These are phyloP conservation scores for Tetraneura akinire DNA, from an alignment of 1,140 invertebrate genomes.

Conservation along the genomic window DNA sequence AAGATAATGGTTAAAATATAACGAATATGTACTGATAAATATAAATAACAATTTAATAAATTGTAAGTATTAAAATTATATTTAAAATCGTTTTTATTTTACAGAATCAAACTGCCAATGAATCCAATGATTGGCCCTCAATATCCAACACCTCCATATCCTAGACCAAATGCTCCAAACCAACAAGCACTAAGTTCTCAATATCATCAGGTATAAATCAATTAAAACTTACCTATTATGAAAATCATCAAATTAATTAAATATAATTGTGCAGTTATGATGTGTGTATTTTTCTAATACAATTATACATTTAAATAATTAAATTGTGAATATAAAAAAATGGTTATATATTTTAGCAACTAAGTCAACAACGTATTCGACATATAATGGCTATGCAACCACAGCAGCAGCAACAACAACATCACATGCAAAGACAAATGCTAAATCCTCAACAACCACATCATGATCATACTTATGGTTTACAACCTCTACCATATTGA, in stretches of 20 bases:
- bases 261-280: neutral
- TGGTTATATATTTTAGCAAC: slow-evolving; percentile 20
- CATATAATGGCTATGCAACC: slow-evolving; percentile 60
- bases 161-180: slow-evolving; percentile 52
- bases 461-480: slow-evolving; percentile 59
- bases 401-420: slow-evolving; percentile 58
- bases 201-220: slow-evolving; percentile 28
- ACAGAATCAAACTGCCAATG: slow-evolving; percentile 49
- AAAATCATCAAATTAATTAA: neutral
- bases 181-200: slow-evolving; percentile 54
- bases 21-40: too few species aligned
- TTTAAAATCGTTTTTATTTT: too few species aligned
- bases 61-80: too few species aligned
- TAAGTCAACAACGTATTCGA: slow-evolving; percentile 54
- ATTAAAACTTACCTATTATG: too few species aligned
- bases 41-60: too few species aligned
- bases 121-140: slow-evolving; percentile 44
- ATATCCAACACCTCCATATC: slow-evolving; percentile 46
- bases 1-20: too few species aligned
- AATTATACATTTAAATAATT: too few species aligned
- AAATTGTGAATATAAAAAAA: too few species aligned
- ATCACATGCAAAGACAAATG: slow-evolving; percentile 65
- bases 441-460: slow-evolving; percentile 58
- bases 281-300: too few species aligned
- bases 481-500: slow-evolving; percentile 63